Conservation (phyloP, 2,888 invertebrate species). For the Mellilla xanthometata region DNA sequence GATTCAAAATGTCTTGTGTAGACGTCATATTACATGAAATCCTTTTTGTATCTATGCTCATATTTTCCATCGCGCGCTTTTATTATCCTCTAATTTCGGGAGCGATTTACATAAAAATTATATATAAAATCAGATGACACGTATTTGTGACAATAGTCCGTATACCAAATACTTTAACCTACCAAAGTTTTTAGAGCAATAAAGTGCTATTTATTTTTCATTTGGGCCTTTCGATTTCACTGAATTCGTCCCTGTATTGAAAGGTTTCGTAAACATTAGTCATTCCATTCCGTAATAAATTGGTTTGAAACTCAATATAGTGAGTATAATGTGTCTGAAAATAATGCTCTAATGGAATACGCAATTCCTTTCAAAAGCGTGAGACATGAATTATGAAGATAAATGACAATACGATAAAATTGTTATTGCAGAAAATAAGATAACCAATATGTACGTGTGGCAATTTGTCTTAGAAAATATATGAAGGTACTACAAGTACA, state of each 20-base stretch:
- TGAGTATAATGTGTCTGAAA: conserved; percentile 22
- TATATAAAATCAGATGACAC: too few species aligned
- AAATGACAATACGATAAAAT: conserved; percentile 19
- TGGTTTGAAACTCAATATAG: conserved; percentile 30
- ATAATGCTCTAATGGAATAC: conserved; percentile 31
- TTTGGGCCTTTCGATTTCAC: not conserved
- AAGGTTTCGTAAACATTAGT: conserved; percentile 12
- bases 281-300: conserved; percentile 26
- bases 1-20: too few species aligned
- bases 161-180: too few species aligned
- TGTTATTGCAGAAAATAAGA: conserved; percentile 8
- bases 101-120: too few species aligned
- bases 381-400: conserved; percentile 27
- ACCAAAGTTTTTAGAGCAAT: too few species aligned
- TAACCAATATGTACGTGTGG: not conserved
- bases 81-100: too few species aligned
- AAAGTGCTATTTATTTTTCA: too few species aligned
- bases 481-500: too few species aligned
- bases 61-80: too few species aligned
- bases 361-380: conserved; percentile 22
- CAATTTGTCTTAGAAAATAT: not conserved
- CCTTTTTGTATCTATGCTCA: too few species aligned
- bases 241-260: not conserved
- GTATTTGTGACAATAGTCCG: too few species aligned
- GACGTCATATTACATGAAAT: too few species aligned